Base-by-base conservation (phyloP, 2,113 vertebrate genomes). In the Eleginops maclovinus region DNA sequence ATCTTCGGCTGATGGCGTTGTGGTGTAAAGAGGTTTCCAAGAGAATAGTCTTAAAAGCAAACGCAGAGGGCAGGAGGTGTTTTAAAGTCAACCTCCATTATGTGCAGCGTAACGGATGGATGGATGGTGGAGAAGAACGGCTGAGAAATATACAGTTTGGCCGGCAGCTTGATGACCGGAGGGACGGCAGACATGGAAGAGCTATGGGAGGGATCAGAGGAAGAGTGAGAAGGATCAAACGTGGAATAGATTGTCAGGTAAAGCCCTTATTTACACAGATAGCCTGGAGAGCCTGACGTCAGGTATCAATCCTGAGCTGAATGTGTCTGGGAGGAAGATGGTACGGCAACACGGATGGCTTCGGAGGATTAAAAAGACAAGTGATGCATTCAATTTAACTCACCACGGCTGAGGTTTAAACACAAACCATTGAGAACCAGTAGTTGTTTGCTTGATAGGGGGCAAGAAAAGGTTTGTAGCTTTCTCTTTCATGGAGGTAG, bases 1-100 rank as follows among this genome's bases (percentile, higher is more conserved):
- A 87, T 85, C 75, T 75, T 73, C 43, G 44, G 22, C 49, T 85
- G 83, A 86, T 84, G 76, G 74, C 81, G 77, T 82, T 79, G 16
- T 56, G 64, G 56, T n/a, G 59, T 68, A 16, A 53, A 41, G 66
- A 61, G 68, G 24, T 21, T 82, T 56, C 72, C 19, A 56, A 19
- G 44, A 21, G 21, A 55, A 64, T 79, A 73, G 22, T 28, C 24
- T 16, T 75, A 61, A 44, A 47, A 71, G 26, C 12, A 61, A 67
- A 55, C 50, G 50, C 53, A 21, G 41, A 19, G 10, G n/a, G 43
- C 16, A 59, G 68, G 54, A 41, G 24, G 59, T 63, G 50, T 78
- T 76, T 80, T 66, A 78, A 89, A 70, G 65, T 79, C 66, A 55
- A n/a, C 28, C 60, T 67, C 0, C 8, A 73, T 83, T 63, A 73